Base-by-base conservation (phyloP, 30 jellyfish, hydroid and myxozoan species). In the Turritopsis rubra region DNA sequence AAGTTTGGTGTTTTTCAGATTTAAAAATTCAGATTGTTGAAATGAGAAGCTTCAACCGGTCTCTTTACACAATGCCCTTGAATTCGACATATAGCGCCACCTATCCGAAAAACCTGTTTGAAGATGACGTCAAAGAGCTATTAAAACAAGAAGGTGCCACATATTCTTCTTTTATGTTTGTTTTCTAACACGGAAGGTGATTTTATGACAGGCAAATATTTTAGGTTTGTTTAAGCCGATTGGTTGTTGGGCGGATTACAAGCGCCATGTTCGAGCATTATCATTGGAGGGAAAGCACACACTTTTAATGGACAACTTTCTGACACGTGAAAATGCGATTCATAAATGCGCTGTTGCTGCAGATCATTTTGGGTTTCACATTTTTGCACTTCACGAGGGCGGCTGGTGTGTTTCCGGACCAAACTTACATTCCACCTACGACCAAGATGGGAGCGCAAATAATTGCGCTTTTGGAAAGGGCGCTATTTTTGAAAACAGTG, bases 361-460 rank as follows among this genome's bases (percentile, higher is more conserved):
- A 21, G 72, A 81, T 75, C 84, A 66, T 18, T 70, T 88, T 20
- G 91, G 91, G 13, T 92, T 30, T 60, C 81, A 77, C 52, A 87
- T 92, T 3, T 92, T 92, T 79, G 95, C 96, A n/a, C 79, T 92
- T 29, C 98, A 92, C 66, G 98, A 92, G 73, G 98, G 98, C 30
- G 98, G 98, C 7, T 83, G 90, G 95, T 92, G 98, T 76, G 96
- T 92, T 13, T 84, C 96, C 0, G 96, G 97, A 9, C 29, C 72
- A 71, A 28, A 71, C 75, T 90, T 86, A 29, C 95, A 88, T 81
- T 25, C 16, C 21, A 92, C 90, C 30, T 88, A 54, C 82, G 60
- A 73, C 74, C 78, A 75, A 76, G 90, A 92, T 65, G 98, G 98
- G 23, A 71, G 28, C 28, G 91, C 96, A 5, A 71, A 66, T 26